Evolutionary conservation across 2,888 invertebrate genomes (phyloP).

Genomic region (Luperina testacea): DNA sequence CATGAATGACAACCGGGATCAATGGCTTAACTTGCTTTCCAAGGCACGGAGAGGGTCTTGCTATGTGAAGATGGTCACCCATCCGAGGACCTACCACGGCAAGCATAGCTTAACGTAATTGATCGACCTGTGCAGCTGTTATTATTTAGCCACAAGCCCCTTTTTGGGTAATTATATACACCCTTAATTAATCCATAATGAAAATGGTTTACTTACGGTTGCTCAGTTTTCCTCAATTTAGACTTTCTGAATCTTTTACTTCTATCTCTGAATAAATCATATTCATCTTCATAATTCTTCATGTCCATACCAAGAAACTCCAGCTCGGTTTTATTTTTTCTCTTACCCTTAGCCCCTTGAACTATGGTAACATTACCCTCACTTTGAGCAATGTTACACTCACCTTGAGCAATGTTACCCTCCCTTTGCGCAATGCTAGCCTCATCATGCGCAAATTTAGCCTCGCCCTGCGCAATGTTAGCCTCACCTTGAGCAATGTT

Average conservation of each 20-base stretch:
- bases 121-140: too few species aligned
- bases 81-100: too few species aligned
- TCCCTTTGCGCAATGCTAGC: neutral
- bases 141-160: too few species aligned
- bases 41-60: too few species aligned
- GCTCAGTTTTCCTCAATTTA: conserved; percentile 31
- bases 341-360: conserved; percentile 8
- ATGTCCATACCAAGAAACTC: conserved; percentile 18
- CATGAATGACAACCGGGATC: too few species aligned
- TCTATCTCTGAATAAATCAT: conserved; percentile 33
- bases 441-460: neutral
- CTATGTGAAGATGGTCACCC: too few species aligned
- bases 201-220: conserved; percentile 30
- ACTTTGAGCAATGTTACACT: neutral
- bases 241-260: conserved; percentile 36
- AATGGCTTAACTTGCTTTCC: too few species aligned
- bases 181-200: neutral
- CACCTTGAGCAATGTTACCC: neutral
- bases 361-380: neutral
- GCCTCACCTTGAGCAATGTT: neutral
- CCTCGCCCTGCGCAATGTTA: neutral
- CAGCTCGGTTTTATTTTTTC: conserved; percentile 26
- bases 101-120: too few species aligned
- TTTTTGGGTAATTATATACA: neutral
- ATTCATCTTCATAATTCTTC: neutral